Base-by-base conservation (phyloP, 2,113 vertebrate genomes). In the Erpornis zantholeuca region DNA sequence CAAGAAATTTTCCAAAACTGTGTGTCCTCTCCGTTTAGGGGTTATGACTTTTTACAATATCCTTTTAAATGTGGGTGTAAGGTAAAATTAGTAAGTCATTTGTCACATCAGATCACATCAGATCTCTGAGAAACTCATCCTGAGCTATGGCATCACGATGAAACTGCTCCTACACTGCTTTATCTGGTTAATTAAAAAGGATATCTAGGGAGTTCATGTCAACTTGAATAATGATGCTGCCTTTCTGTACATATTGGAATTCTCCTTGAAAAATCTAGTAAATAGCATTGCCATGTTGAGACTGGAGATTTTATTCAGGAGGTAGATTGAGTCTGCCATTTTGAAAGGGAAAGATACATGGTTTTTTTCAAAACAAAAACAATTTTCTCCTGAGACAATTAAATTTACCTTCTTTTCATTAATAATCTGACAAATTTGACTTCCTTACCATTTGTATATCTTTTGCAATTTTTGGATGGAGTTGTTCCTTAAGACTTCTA, bases 141-240 rank as follows among this genome's bases (percentile, higher is more conserved):
- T 91, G 69, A 86, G 68, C 77, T 86, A 15, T 8, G 6, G 61
- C n/a, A 71, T 69, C 69, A 56, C 44, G 60, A 59, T 75, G 60
- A 75, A 86, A 81, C 25, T 86, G n/a, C 92, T 97, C 69, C 49
- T 94, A 47, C 86, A 56, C 63, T 94, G 85, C 95, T 94, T 91
- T 97, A 94, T 96, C 93, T 95, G 93, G 69, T 94, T 97, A 97
- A 98, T 97, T 98, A 96, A 97, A 97, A 97, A 95, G 92, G 81
- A 82, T 96, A 96, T 97, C 96, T 96, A 70, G 83, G 86, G 94
- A 35, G 88, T 94, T 97, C 82, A 78, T 94, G 97, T 97, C 96
- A 96, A 84, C 88, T 97, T 96, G 95, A 97, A 96, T 97, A 97
- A 97, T 97, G 97, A 95, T 87, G 75, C 38, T 27, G 94, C 93